Conservation (phyloP, 2,113 vertebrate genomes). For the Spheniscus mendiculus region DNA sequence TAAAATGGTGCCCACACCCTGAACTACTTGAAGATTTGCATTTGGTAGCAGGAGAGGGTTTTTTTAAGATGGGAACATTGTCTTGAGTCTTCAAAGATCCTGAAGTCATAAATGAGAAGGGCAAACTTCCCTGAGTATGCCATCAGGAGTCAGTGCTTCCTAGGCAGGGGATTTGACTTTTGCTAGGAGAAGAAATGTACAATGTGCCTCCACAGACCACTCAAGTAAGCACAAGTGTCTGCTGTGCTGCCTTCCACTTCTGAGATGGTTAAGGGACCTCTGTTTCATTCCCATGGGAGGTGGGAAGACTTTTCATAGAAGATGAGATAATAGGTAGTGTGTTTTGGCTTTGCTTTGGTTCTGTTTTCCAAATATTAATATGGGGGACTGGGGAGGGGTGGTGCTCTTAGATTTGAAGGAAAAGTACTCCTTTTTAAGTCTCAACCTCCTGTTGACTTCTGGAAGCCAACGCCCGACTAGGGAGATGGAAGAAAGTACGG, state of each 20-base stretch:
- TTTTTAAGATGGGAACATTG: not conserved
- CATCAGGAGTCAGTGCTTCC: not conserved
- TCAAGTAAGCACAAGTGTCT: not conserved
- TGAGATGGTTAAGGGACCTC: not conserved
- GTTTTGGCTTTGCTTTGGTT: not conserved
- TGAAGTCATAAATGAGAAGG: not conserved
- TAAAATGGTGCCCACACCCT: not conserved
- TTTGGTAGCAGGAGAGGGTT: not conserved
- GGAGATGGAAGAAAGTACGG: conserved; percentile 18
- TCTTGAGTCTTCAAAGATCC: not conserved
- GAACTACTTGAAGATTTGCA: not conserved
- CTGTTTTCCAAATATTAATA: not conserved
- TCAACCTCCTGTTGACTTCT: not conserved
- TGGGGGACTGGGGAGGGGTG: not conserved
- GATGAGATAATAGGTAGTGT: not conserved
- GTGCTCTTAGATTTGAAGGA: not conserved
- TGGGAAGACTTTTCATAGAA: not conserved
- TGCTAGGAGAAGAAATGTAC: not conserved
- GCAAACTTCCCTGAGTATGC: not conserved
- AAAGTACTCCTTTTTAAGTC: not conserved
- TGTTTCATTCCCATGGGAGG: not conserved
- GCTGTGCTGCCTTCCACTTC: not conserved
- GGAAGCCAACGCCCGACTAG: not conserved
- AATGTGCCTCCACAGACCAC: not conserved
- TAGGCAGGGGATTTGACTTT: not conserved